Evolutionary conservation across 2,888 invertebrate genomes (phyloP).

Genomic region (Caenorhabditis japonica): DNA sequence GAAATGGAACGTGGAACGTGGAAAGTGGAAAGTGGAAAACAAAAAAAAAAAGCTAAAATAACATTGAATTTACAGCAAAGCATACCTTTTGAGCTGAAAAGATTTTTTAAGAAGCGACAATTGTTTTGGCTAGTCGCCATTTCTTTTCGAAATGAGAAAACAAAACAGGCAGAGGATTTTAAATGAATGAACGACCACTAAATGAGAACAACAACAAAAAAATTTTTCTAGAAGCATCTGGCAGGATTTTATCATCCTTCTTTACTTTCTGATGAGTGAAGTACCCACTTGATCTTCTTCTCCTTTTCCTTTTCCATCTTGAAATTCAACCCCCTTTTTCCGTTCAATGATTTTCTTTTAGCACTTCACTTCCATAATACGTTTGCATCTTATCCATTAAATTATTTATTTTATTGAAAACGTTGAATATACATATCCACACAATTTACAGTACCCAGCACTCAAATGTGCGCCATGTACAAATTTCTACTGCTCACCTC

Average conservation of each 20-base stretch:
- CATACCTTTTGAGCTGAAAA: too few species aligned
- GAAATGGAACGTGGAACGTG: too few species aligned
- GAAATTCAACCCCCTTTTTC: conserved; percentile 10
- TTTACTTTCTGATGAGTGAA: conserved; percentile 7
- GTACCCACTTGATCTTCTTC: conserved; percentile 44
- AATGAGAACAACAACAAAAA: too few species aligned
- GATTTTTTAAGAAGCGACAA: too few species aligned
- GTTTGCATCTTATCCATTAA: background rate
- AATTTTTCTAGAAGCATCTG: too few species aligned
- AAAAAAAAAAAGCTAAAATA: too few species aligned
- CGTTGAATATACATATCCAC: too few species aligned
- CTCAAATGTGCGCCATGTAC: conserved; percentile 51
- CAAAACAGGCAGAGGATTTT: too few species aligned
- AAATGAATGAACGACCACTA: too few species aligned
- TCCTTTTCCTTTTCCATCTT: conserved; percentile 36
- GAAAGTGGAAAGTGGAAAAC: too few species aligned
- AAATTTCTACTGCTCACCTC: conserved; percentile 61
- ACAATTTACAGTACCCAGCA: conserved; percentile 7
- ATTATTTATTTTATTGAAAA: background rate
- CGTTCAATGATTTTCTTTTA: conserved; percentile 8
- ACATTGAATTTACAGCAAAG: too few species aligned
- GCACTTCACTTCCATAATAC: background rate
- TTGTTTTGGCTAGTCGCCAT: background rate
- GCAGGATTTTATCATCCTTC: conserved; percentile 26
- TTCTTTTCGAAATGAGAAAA: too few species aligned